Percentiles rank a stretch among this genome's conserved stretches.
Evolutionary conservation across 2,888 invertebrate species (phyloP).

Genomic region (Hypena proboscidalis): DNA sequence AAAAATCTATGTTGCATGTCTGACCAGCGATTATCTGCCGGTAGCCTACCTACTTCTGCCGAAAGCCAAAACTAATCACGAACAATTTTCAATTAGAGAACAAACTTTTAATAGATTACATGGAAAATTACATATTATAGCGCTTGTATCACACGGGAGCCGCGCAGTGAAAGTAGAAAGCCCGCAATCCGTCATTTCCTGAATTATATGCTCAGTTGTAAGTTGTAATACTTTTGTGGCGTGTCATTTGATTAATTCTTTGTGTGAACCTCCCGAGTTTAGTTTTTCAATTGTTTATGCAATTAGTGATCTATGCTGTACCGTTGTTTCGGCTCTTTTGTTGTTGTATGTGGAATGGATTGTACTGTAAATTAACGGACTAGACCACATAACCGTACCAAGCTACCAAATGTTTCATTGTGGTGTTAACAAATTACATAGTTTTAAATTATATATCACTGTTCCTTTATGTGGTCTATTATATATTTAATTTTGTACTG

Average conservation of each 20-base stretch:
- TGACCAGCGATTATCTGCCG: slow-evolving; percentile 22
- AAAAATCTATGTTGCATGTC: slow-evolving; percentile 22
- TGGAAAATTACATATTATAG: slow-evolving; percentile 48
- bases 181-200: slow-evolving; percentile 50
- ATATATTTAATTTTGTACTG: too few species aligned
- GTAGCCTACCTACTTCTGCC: slow-evolving; percentile 32
- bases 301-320: slow-evolving; percentile 31
- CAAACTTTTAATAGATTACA: slow-evolving; percentile 43
- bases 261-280: slow-evolving; percentile 44
- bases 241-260: slow-evolving; percentile 41
- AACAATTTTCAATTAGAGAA: slow-evolving; percentile 43
- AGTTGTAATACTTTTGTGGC: slow-evolving; percentile 38
- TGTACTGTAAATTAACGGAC: slow-evolving; percentile 1
- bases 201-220: slow-evolving; percentile 26
- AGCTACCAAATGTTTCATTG: too few species aligned
- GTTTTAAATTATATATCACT: too few species aligned
- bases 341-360: slow-evolving; percentile 5
- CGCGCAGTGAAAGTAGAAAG: slow-evolving; percentile 57
- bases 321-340: slow-evolving; percentile 20
- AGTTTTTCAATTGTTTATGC: slow-evolving; percentile 32
- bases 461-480: too few species aligned
- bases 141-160: slow-evolving; percentile 42
- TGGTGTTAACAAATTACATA: too few species aligned
- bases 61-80: slow-evolving; percentile 29
- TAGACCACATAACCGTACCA: too few species aligned